Evolutionary conservation across 2,888 invertebrate species (phyloP).

Genomic region (Perizoma affinitatum): DNA sequence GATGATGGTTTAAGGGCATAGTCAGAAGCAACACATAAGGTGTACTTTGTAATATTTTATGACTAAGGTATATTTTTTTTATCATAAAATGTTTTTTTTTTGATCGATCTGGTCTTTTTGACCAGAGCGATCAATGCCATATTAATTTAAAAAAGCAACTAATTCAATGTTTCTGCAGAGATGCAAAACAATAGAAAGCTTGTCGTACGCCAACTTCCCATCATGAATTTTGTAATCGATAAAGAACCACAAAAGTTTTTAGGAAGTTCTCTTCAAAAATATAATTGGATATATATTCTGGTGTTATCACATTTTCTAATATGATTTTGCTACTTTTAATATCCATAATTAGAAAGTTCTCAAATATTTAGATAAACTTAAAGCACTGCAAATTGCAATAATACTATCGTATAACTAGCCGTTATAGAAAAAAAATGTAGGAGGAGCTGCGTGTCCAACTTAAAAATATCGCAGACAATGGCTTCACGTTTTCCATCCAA

Average conservation of each 20-base stretch:
- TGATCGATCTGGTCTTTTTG: too few species aligned
- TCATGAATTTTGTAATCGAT: constrained; percentile 48
- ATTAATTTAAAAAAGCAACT: too few species aligned
- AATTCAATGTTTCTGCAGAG: too few species aligned
- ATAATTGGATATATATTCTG: constrained; percentile 59
- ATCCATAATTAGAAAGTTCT: too few species aligned
- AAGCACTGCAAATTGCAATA: constrained; percentile 61
- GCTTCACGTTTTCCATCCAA: constrained; percentile 55
- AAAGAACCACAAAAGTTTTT: constrained; percentile 47
- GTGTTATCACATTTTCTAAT: constrained; percentile 26
- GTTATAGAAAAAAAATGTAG: constrained; percentile 55
- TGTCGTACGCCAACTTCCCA: constrained; percentile 59
- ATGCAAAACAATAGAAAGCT: constrained; percentile 54
- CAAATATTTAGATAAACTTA: constrained; percentile 24
- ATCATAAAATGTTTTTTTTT: too few species aligned
- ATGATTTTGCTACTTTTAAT: constrained; percentile 25
- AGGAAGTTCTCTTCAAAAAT: constrained; percentile 57
- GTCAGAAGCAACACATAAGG: too few species aligned
- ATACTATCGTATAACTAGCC: constrained; percentile 62
- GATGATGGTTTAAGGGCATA: too few species aligned
- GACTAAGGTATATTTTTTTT: too few species aligned
- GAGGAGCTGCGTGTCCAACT: constrained; percentile 52
- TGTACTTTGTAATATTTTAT: too few species aligned
- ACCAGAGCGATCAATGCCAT: too few species aligned
- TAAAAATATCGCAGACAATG: constrained; percentile 59